A percentile compares a stretch with the other conserved stretches of the same genome.
Conservation (phyloP, 1,140 invertebrate species). For the Grapholita molesta region DNA sequence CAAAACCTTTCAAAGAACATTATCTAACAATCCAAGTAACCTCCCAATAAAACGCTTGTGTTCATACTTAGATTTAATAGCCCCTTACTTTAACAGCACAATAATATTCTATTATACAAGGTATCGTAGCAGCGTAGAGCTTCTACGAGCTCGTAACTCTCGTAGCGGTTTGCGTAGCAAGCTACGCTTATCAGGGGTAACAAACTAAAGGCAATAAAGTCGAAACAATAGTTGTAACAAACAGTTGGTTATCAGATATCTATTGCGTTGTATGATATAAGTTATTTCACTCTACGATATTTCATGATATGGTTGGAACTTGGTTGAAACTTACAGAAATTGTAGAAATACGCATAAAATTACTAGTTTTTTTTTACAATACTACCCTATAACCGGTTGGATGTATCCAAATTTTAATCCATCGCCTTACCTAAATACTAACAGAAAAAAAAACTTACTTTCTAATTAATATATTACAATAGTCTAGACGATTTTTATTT, state of each 20-base stretch:
- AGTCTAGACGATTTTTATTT: too few species aligned
- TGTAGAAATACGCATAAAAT: not conserved
- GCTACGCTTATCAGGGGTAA: not conserved
- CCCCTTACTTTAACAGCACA: not conserved
- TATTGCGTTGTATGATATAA: not conserved
- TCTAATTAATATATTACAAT: too few species aligned
- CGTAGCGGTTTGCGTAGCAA: constrained; percentile 4
- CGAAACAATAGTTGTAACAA: not conserved
- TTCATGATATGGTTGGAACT: not conserved
- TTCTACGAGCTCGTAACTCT: constrained; percentile 1
- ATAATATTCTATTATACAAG: constrained; percentile 14
- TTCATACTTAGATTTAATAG: constrained; percentile 6
- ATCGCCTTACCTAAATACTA: too few species aligned
- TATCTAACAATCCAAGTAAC: not conserved
- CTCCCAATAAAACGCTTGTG: constrained; percentile 9
- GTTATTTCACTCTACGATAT: not conserved
- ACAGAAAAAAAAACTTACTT: too few species aligned
- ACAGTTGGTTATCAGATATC: not conserved
- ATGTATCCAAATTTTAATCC: too few species aligned
- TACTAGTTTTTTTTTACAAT: not conserved
- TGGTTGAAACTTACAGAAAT: not conserved
- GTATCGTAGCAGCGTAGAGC: not conserved
- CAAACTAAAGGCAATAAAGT: not conserved
- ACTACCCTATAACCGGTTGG: too few species aligned
- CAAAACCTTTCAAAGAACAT: constrained; percentile 6